Evolutionary conservation across 1,140 invertebrate genomes (phyloP).

Genomic region (Hermatobates lingyangjiaoensis): DNA sequence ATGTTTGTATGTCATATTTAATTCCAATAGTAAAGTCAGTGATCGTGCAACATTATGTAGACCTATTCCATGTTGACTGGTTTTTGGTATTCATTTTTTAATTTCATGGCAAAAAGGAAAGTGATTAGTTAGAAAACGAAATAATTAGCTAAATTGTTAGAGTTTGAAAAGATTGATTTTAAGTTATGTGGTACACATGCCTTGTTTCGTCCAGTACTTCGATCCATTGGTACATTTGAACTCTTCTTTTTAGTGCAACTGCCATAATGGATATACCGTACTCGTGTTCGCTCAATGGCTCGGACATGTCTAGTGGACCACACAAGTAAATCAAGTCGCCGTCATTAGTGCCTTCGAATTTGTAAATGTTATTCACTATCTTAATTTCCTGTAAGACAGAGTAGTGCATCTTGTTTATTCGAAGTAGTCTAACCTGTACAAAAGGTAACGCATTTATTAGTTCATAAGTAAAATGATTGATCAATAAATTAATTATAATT

Average conservation of each 20-base stretch:
- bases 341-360: conserved; percentile 35
- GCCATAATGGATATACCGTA: conserved; percentile 57
- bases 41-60: not conserved
- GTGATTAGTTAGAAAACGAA: not conserved
- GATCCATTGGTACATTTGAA: conserved; percentile 85
- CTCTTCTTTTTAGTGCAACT: conserved; percentile 49
- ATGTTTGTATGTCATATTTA: no score
- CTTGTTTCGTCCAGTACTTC: conserved; percentile 38
- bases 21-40: not conserved
- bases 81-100: not conserved
- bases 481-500: no score
- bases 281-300: conserved; percentile 58
- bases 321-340: conserved; percentile 55
- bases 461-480: no score
- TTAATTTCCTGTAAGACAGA: conserved; percentile 6
- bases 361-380: conserved; percentile 2
- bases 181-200: conserved; percentile 20
- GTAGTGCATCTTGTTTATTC: conserved; percentile 1
- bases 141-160: not conserved
- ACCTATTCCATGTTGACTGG: not conserved
- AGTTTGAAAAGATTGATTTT: not conserved
- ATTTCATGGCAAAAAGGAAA: not conserved
- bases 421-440: conserved; percentile 1
- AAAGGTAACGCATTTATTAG: no score
- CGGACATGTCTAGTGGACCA: conserved; percentile 48